Evolutionary conservation across 1,140 invertebrate genomes (phyloP), one percentile per base, ranked within the genome.

Genomic region (Macrobrachium rosenbergii): DNA sequence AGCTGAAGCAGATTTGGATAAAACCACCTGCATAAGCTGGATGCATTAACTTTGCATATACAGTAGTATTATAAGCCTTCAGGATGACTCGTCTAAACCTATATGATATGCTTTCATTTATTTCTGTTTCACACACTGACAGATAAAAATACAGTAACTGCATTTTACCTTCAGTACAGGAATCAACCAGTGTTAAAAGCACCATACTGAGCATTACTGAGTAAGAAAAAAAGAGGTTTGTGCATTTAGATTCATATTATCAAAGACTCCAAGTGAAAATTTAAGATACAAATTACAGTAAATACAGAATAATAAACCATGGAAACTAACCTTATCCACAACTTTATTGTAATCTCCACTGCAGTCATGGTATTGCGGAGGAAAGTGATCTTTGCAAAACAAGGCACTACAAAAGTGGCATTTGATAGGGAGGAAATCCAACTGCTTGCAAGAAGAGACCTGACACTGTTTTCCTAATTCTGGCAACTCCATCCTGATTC

Each of bases 301-400:
- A 37, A 37, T 37, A 37, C 3, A 37, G 6, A 52, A 52, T 52
- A 52, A 52, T 10, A 52, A 52, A 52, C 52, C 11, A 7, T 79
- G 28, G 52, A 2, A 37, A 76, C 72, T 23, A 45, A 78, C 72
- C 82, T 83, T 43, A 11, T 28, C 37, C 17, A 72, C 59, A 60
- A 83, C 19, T 73, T 63, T 83, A 63, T 58, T 76, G 23, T 78
- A 76, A 19, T 76, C 75, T 75, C 67, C 64, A 62, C 45, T 59
- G 21, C 92, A 93, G 5, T 89, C 73, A 85, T 93, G 92, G 10
- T 89, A 78, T 87, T 91, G 91, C 11, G 91, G 91, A 16, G 90
- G 90, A 81, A 90, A 89, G 82, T 93, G 92, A 14, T 92, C 89
- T 77, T 91, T 91, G 87, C 92, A 93, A 89, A 91, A 92, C 14